These are phyloP conservation scores for Gastrophryne carolinensis DNA, from an alignment of 2,797 vertebrate genomes.

Conservation along the genomic window DNA sequence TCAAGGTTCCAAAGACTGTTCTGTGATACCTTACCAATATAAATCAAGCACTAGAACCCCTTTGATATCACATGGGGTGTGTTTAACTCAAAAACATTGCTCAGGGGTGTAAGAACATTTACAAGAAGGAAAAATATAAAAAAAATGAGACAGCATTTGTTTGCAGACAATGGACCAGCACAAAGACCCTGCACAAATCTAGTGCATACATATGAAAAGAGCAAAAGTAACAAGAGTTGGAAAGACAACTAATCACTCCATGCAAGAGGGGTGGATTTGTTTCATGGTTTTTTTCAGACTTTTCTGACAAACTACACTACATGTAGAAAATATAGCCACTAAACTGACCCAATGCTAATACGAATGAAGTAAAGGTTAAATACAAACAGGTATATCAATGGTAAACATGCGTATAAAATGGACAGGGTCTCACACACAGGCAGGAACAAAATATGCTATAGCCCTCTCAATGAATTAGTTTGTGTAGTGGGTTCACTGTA, in stretches of 20 bases:
- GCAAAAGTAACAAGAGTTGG: constrained; percentile 21
- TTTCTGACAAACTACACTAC: too few relatives aligned
- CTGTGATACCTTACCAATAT: constrained; percentile 31
- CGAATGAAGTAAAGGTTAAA: too few relatives aligned
- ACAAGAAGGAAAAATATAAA: constrained; percentile 28
- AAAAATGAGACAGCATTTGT: constrained; percentile 6
- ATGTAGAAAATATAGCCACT: too few relatives aligned
- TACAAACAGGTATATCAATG: too few relatives aligned
- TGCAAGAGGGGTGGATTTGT: not conserved
- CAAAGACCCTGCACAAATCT: too few relatives aligned
- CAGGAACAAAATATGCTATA: not conserved
- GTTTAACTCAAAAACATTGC: constrained; percentile 24
- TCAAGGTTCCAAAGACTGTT: constrained; percentile 41
- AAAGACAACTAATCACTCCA: constrained; percentile 5
- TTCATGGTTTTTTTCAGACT: too few relatives aligned
- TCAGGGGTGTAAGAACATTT: constrained; percentile 35
- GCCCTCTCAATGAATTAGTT: constrained; percentile 5
- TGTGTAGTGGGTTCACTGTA: constrained; percentile 22
- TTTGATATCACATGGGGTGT: constrained; percentile 16
- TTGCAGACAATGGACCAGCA: constrained; percentile 26
- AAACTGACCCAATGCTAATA: not conserved
- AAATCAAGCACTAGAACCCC: constrained; percentile 12
- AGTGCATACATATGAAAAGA: constrained; percentile 1
- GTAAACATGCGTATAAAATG: not conserved
- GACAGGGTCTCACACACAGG: not conserved